Base-by-base conservation (phyloP, 2,797 vertebrate species). In the Sphaeramia orbicularis region DNA sequence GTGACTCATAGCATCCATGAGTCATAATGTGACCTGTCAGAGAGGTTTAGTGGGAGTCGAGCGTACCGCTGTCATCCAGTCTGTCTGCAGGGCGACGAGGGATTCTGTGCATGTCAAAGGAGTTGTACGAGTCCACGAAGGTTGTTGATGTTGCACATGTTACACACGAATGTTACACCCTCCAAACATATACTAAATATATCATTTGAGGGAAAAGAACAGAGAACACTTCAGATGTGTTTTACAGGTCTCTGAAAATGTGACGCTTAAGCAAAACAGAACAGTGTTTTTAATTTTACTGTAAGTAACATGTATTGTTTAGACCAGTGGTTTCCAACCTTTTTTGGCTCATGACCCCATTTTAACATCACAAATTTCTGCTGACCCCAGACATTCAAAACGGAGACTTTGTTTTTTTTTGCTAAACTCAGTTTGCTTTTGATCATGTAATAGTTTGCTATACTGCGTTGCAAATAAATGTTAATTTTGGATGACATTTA, bases 21-120 rank as follows among this genome's bases (percentile, higher is more conserved):
- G 60, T 88, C 84, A 86, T 80, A 65, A 75, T 81, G 71, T 81
- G 78, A 88, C 78, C 80, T 86, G 79, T 89, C 85, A 89, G 66
- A 41, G 41, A 77, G 58, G 75, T 82, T 90, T 87, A 85, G 65
- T 54, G 59, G 47, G 27, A 78, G 36, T 4, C 47, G 68, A 75
- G 54, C 56, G 0, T 10, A 36, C 56, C 40, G 38, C 67, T 83
- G 74, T 81, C 78, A 80, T 76, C 58, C 37, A 14, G 41, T 68
- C 38, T 67, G 48, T 58, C 80, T 66, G 60, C 21, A 19, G 76
- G 79, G 54, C 14, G 37, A 38, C 36, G n/a, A 71, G 57, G 70
- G 45, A 52, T 47, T 63, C 4, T 54, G 65, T 76, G 55, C 53
- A 76, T 64, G 68, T 76, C 56, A 64, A 35, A 68, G 42, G 36